These are phyloP conservation scores for Popillia japonica DNA, from an alignment of 1,140 invertebrate species.

Conservation along the genomic window DNA sequence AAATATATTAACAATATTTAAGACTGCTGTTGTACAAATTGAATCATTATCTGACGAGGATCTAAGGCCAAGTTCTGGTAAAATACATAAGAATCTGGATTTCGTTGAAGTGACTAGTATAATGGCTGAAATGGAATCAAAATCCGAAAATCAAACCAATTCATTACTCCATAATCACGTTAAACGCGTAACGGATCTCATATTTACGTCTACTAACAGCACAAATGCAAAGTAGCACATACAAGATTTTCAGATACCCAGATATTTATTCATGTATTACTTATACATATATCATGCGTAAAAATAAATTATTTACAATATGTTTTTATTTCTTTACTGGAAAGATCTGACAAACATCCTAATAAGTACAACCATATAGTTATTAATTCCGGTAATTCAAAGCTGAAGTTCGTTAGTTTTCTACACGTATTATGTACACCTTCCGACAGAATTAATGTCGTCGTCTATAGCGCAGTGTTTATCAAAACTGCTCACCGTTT, in stretches of 20 bases:
- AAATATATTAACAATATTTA: conserved; percentile 41
- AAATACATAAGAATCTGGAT: conserved; percentile 42
- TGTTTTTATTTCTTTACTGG: background rate
- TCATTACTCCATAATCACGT: conserved; percentile 23
- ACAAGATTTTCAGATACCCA: background rate
- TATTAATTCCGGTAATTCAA: no score
- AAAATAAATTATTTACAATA: background rate
- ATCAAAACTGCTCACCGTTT: no score
- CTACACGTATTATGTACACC: no score
- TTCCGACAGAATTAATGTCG: no score
- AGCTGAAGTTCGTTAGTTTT: no score
- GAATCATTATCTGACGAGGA: conserved; percentile 30
- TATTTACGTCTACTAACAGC: conserved; percentile 36
- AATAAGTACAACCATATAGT: no score
- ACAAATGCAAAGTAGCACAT: background rate
- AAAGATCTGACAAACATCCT: no score
- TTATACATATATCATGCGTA: no score
- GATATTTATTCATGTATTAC: background rate
- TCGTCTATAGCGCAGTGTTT: no score
- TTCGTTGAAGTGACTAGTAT: conserved; percentile 42
- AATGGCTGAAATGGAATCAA: conserved; percentile 17
- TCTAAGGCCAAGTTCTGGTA: conserved; percentile 28
- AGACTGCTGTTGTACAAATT: conserved; percentile 41
- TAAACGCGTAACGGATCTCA: conserved; percentile 29
- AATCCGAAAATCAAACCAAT: background rate